Base-by-base conservation (phyloP, 2,113 vertebrate species). In the Bambusicola thoracicus region DNA sequence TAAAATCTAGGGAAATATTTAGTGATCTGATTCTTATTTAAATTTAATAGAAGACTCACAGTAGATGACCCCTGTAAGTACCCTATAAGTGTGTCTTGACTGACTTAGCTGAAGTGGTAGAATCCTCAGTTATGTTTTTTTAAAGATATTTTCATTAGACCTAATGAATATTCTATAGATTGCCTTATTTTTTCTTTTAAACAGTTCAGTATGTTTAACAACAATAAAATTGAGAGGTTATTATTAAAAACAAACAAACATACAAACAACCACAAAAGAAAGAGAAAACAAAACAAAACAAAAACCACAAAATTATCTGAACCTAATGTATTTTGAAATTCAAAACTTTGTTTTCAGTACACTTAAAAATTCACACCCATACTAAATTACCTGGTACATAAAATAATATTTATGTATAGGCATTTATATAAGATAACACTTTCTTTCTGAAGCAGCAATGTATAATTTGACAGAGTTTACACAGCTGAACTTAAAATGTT, bases 141-240 rank as follows among this genome's bases (percentile, higher is more conserved):
- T 70, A 56, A 89, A 17, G 3, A 18, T 76, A 29, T 7, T 75
- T 41, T 25, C 4, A 36, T 43, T 51, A 43, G 43, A 18, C 18
- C 11, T 40, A 40, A 44, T 44, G 43, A 44, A 44, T 19, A 8
- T 44, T 44, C 43, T 44, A 18, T 44, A 21, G 6, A 2, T 75
- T 81, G 8, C 12, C 75, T 87, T 84, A 46, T 66, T 67, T 83
- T 80, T 29, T 30, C 21, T 83, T 89, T 55, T 22, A 93, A 85
- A 66, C 25, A 66, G 19, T 4, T 63, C 9, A 90, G 18, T 30
- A 29, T 30, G 53, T 55, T 55, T 30, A 55, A 49, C 49, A 73
- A 49, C 10, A 68, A 51, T 58, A 67, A 78, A 89, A n/a, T 9
- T 19, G 8, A 58, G 38, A 56, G 3, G 3, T 36, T 51, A 36